Percentiles rank a stretch among this genome's conserved stretches.
Conservation (phyloP, 37 sponge, comb jelly and placozoan genomes). For the Chondrosia reniformis region DNA sequence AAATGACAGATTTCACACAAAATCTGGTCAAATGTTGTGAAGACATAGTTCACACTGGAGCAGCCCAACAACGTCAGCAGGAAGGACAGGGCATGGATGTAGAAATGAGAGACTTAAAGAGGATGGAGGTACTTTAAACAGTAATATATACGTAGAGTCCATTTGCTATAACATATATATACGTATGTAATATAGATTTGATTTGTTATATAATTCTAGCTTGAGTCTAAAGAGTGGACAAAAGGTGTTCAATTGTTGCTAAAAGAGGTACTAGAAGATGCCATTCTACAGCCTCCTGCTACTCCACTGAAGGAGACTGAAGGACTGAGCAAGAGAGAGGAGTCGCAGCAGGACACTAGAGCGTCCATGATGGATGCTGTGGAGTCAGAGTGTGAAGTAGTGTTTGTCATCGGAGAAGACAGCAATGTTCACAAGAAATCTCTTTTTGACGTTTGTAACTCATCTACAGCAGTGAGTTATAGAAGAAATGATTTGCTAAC, state of each 20-base stretch:
- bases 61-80: slow-evolving; percentile 18
- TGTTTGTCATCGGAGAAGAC: slow-evolving; percentile 58
- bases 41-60: slow-evolving; percentile 7
- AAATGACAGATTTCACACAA: slow-evolving; percentile 16
- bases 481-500: too few relatives aligned
- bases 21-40: background rate
- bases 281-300: too few relatives aligned
- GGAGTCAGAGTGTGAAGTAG: background rate
- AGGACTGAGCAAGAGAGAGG: background rate
- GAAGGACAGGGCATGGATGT: slow-evolving; percentile 34
- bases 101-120: background rate
- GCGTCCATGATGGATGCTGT: background rate
- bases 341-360: background rate
- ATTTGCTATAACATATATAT: background rate
- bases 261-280: background rate
- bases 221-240: slow-evolving; percentile 48
- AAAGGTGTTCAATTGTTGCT: slow-evolving; percentile 31
- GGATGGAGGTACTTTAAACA: slow-evolving; percentile 27
- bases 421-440: slow-evolving; percentile 47
- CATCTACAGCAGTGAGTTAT: too few relatives aligned
- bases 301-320: background rate
- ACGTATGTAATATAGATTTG: background rate
- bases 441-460: slow-evolving; percentile 26
- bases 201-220: slow-evolving; percentile 12
- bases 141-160: background rate